A percentile compares a stretch with the other conserved stretches of the same genome.
phyloP scores from a whole-genome alignment of 1,140 invertebrate species.

The Drosophila mauritiana region DNA sequence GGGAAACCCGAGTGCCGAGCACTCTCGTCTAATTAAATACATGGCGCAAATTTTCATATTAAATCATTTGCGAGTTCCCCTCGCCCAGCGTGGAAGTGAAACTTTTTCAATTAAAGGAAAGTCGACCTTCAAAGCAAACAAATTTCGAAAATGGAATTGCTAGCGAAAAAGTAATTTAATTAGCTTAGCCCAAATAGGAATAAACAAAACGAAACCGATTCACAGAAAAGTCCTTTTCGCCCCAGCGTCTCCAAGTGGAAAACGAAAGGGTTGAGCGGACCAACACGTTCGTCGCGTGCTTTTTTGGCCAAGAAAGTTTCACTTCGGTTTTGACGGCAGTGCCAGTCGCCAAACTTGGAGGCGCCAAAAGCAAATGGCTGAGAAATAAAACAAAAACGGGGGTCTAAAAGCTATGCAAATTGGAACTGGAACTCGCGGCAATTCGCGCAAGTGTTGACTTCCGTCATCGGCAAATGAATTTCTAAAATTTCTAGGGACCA shows the following conservation, averaged over 20 bases:
- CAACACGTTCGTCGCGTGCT: neutral
- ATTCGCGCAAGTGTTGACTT: slow-evolving; percentile 65
- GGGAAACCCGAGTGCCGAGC: slow-evolving; percentile 9
- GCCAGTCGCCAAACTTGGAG: slow-evolving; percentile 69
- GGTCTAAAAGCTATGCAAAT: slow-evolving; percentile 77
- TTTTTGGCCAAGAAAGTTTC: slow-evolving; percentile 54
- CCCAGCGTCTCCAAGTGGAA: neutral
- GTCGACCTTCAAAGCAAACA: slow-evolving; percentile 72
- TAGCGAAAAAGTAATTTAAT: slow-evolving; percentile 78
- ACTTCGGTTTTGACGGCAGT: slow-evolving; percentile 24
- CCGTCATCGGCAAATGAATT: slow-evolving; percentile 52
- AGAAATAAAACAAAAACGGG: slow-evolving; percentile 30
- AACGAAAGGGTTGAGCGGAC: slow-evolving; percentile 50
- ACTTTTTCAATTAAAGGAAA: slow-evolving; percentile 77
- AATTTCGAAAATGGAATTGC: slow-evolving; percentile 75
- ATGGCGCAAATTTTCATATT: slow-evolving; percentile 55
- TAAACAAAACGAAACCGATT: slow-evolving; percentile 30
- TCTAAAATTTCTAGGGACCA: slow-evolving; percentile 2
- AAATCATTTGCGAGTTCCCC: slow-evolving; percentile 45
- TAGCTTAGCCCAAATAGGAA: slow-evolving; percentile 71
- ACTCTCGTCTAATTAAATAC: slow-evolving; percentile 68
- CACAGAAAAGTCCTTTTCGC: slow-evolving; percentile 31
- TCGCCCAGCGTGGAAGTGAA: slow-evolving; percentile 14
- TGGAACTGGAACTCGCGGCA: slow-evolving; percentile 26
- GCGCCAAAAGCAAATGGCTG: slow-evolving; percentile 41